Evolutionary conservation across 2,113 vertebrate genomes (phyloP).

Genomic region (Rostratula benghalensis): DNA sequence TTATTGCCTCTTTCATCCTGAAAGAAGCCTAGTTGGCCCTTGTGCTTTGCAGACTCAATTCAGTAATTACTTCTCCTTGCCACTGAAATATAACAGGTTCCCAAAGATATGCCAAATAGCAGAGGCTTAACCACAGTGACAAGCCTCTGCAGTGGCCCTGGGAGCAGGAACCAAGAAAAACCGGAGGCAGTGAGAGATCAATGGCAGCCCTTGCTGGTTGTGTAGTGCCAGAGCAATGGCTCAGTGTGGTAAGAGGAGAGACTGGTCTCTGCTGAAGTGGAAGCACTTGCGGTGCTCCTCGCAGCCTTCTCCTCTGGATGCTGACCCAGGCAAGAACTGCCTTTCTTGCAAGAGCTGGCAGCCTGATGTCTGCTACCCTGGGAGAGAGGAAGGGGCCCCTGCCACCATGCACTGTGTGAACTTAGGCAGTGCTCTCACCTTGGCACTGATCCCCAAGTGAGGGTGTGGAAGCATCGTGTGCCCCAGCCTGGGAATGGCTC

Average conservation of each 20-base stretch:
- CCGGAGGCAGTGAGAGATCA: not conserved
- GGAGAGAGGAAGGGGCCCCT: no score
- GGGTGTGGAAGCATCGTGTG: not conserved
- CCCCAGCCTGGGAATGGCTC: not conserved
- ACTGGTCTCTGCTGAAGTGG: not conserved
- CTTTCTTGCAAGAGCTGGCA: not conserved
- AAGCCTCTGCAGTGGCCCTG: not conserved
- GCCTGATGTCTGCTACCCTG: no score
- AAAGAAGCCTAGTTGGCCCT: constrained; percentile 12
- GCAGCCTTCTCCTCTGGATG: not conserved
- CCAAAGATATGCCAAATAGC: not conserved
- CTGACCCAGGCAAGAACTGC: not conserved
- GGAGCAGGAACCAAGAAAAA: not conserved
- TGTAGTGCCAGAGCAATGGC: not conserved
- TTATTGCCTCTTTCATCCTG: constrained; percentile 51
- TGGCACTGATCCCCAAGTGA: fast-evolving
- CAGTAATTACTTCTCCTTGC: not conserved
- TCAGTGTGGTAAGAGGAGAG: not conserved
- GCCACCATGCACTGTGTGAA: fast-evolving
- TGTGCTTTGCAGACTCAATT: not conserved
- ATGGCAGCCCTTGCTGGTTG: not conserved
- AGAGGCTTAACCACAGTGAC: not conserved
- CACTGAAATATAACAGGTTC: not conserved
- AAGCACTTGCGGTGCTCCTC: not conserved
- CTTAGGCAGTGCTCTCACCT: not conserved